Conservation (phyloP, 2,113 vertebrate species). For the Phocoena phocoena region DNA sequence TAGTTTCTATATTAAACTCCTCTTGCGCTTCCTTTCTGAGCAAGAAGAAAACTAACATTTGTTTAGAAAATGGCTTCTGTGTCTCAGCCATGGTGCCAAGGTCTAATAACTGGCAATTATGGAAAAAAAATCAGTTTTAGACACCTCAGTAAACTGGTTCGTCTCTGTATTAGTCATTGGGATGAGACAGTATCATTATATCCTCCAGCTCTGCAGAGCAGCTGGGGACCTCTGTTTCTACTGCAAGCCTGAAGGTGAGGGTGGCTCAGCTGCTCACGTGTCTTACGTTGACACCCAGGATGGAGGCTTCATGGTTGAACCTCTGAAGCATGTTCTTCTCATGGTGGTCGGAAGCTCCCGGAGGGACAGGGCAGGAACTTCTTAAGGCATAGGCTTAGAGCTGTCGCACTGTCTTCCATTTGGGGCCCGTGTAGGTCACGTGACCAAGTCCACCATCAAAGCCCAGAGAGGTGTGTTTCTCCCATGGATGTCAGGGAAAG, state of each 20-base stretch:
- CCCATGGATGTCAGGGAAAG: not conserved
- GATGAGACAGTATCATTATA: rapidly evolving
- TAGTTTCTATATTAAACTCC: not conserved
- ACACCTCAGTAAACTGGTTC: not conserved
- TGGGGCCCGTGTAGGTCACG: rapidly evolving
- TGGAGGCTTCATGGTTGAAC: not conserved
- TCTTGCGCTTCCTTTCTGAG: not conserved
- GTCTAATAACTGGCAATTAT: not conserved
- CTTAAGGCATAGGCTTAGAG: not conserved
- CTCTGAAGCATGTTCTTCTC: not conserved
- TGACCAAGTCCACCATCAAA: not conserved
- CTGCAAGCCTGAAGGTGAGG: not conserved
- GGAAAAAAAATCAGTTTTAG: not conserved
- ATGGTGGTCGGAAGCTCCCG: not conserved
- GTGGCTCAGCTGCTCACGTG: not conserved
- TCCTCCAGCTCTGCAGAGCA: not conserved
- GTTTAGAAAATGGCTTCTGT: not conserved
- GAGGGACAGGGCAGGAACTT: not conserved
- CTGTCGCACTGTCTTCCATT: not conserved
- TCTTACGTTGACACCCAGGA: not conserved
- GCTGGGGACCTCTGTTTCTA: not conserved
- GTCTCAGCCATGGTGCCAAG: not conserved
- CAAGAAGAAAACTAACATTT: not conserved
- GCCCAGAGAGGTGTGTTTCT: not conserved
- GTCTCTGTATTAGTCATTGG: not conserved